Conservation (phyloP, 2,888 invertebrate genomes). For the Boloria euphrosyne region DNA sequence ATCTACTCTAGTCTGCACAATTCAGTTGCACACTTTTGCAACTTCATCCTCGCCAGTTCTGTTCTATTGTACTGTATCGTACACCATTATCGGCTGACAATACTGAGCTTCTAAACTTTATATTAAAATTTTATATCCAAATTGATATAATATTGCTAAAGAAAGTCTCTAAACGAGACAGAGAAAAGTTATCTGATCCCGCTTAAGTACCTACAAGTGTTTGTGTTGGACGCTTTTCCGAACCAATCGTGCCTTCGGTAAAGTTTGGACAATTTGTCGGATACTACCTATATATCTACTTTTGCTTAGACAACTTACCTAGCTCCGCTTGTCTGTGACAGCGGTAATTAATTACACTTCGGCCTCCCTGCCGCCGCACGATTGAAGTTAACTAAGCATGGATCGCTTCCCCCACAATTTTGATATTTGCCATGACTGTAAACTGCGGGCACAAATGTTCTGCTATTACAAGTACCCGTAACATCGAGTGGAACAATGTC, state of each 20-base stretch:
- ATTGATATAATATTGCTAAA: slow-evolving; percentile 1
- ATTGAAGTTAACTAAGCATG: slow-evolving; percentile 73
- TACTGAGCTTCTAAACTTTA: slow-evolving; percentile 25
- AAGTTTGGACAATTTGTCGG: slow-evolving; percentile 35
- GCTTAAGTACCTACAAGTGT: slow-evolving; percentile 18
- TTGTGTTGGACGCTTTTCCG: slow-evolving; percentile 13
- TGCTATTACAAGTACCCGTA: slow-evolving; percentile 23
- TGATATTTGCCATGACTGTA: slow-evolving; percentile 53
- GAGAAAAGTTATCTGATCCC: slow-evolving; percentile 17
- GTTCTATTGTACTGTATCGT: slow-evolving; percentile 38
- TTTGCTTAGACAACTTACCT: slow-evolving; percentile 41
- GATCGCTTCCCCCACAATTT: slow-evolving; percentile 61
- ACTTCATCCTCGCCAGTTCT: slow-evolving; percentile 42
- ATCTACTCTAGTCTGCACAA: slow-evolving; percentile 62
- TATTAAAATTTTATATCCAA: slow-evolving; percentile 16
- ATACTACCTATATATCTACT: slow-evolving; percentile 32
- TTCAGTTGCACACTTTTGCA: slow-evolving; percentile 48
- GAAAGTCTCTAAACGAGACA: not conserved
- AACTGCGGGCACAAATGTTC: slow-evolving; percentile 34
- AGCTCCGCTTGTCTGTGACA: slow-evolving; percentile 47
- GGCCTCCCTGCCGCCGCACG: slow-evolving; percentile 63
- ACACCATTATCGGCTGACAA: slow-evolving; percentile 36
- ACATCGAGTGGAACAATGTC: slow-evolving; percentile 7
- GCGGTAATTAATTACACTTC: slow-evolving; percentile 74
- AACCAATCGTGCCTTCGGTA: slow-evolving; percentile 18